Percentiles rank a stretch among this genome's conserved stretches.
phyloP scores from a whole-genome alignment of 2,113 vertebrate genomes.

The Callaeas wilsoni region DNA sequence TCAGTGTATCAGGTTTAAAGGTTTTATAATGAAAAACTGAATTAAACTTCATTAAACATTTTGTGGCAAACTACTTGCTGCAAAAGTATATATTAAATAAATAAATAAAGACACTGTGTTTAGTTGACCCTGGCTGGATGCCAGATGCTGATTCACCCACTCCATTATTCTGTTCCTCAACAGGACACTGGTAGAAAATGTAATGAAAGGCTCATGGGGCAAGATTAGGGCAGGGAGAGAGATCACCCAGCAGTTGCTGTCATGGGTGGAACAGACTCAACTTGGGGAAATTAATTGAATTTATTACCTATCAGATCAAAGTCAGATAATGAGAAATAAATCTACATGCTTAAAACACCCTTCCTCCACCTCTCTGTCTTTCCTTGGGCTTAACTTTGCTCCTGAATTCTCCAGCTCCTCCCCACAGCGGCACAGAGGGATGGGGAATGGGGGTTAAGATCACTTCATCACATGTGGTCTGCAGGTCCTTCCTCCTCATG shows the following conservation, averaged over 20 bases:
- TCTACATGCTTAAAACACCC: not conserved
- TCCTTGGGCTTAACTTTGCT: not conserved
- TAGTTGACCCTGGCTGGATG: not conserved
- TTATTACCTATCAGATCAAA: not conserved
- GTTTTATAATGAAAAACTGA: not conserved
- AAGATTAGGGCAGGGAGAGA: not conserved
- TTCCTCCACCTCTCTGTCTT: not conserved
- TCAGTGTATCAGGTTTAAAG: not conserved
- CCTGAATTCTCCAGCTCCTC: not conserved
- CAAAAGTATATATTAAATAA: not conserved
- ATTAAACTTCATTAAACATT: not conserved
- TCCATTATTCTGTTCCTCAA: not conserved
- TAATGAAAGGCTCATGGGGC: not conserved
- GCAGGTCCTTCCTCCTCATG: not conserved
- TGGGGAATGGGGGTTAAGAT: not conserved
- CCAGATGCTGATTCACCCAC: not conserved
- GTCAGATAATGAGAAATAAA: not conserved
- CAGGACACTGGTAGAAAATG: not conserved
- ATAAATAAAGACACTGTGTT: not conserved
- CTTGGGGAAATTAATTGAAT: not conserved
- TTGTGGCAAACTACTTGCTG: not conserved
- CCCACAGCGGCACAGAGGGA: not conserved
- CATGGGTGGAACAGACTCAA: fast-evolving
- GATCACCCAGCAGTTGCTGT: not conserved
- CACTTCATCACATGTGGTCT: not conserved